Base-by-base conservation (phyloP, 2,113 vertebrate species). In the Neolamprologus longior region DNA sequence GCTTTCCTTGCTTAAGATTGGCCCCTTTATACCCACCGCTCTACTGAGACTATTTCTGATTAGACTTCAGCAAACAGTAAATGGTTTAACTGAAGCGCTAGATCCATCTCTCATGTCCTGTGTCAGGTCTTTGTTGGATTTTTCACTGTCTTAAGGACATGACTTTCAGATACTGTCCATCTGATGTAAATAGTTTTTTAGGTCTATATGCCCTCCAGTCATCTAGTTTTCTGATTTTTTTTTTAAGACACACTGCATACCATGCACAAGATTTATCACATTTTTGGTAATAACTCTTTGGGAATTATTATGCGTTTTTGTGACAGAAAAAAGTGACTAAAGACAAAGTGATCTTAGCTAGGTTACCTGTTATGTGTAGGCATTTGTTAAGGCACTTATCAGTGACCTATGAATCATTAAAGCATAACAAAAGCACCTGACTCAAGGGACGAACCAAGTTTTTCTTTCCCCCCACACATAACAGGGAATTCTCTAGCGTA, bases 171-270 rank as follows among this genome's bases (percentile, higher is more conserved):
- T 71, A 42, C 66, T 71, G 37, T 42, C 8, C 7, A 71, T 71
- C 66, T 71, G 66, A 24, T 71, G 0, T 3, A 71, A 42, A 71
- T 71, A 7, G 21, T 0, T 66, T 63, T 71, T 73, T 73, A 73
- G 37, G 11, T 21, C n/a, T 40, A 42, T 3, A 71, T 0, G 1
- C 0, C 2, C 12, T 24, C n/a, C 66, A 9, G n/a, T 4, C 37
- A 26, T 26, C 13, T 15, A 73, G 13, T 1, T 73, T 71, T 1
- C n/a, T 2, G 1, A 9, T 21, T 37, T 11, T 7, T 2, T 1
- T 9, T 9, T 54, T 1, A 42, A 42, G 37, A 45, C 21, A 15
- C 37, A 45, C 21, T 73, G 37, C 21, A 15, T 17, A 45, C 21
- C 8, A 0, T 37, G 63, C 19, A 7, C 40, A 45, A 17, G 68